Conservation (phyloP, 1,140 invertebrate genomes). For the Mya arenaria region DNA sequence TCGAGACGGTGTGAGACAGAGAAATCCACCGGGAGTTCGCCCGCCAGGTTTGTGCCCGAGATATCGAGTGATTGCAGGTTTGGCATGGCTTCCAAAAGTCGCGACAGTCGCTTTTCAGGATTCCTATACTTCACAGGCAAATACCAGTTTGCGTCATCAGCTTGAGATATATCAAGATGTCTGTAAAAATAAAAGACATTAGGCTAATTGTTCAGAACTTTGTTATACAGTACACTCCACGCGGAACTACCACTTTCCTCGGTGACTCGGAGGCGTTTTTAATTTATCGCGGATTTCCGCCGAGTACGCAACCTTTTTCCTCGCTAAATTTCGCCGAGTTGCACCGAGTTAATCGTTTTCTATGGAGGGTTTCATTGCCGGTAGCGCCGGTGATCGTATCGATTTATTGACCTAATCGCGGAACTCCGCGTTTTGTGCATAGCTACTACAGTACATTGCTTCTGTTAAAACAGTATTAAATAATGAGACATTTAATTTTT, state of each 20-base stretch:
- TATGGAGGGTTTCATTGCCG: too few relatives aligned
- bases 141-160: slow-evolving; percentile 83
- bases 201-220: too few relatives aligned
- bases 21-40: slow-evolving; percentile 84
- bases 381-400: too few relatives aligned
- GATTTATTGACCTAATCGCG: too few relatives aligned
- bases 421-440: too few relatives aligned
- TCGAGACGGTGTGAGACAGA: slow-evolving; percentile 54
- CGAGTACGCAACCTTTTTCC: background rate
- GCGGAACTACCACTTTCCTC: too few relatives aligned
- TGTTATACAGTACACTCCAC: too few relatives aligned
- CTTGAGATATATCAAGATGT: slow-evolving; percentile 91
- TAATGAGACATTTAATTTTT: too few relatives aligned
- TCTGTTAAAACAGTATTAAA: too few relatives aligned
- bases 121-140: slow-evolving; percentile 70
- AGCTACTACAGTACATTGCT: too few relatives aligned
- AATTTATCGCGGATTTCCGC: background rate
- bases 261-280: background rate
- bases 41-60: slow-evolving; percentile 93
- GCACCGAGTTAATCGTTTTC: background rate
- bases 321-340: background rate
- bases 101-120: slow-evolving; percentile 86
- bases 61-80: slow-evolving; percentile 92
- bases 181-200: too few relatives aligned
- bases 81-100: slow-evolving; percentile 88